Evolutionary conservation across 2,888 invertebrate species (phyloP), one percentile per base, ranked within the genome.

Genomic region (Megamerina dolium): DNA sequence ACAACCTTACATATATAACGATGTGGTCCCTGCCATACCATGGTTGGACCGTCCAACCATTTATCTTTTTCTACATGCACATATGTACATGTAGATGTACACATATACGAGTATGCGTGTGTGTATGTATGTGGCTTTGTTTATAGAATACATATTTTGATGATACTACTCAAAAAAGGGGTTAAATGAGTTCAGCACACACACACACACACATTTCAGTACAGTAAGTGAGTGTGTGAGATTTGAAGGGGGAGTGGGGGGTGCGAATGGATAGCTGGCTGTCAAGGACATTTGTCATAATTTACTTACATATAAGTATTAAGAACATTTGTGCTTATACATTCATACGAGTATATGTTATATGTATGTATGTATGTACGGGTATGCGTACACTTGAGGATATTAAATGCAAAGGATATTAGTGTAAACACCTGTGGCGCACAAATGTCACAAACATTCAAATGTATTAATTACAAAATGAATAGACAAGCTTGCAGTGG

Each of bases 341-440:
- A n/a, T n/a, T n/a, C n/a, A n/a, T n/a, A n/a, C n/a, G n/a, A n/a
- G n/a, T n/a, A n/a, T n/a, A n/a, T n/a, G n/a, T n/a, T n/a, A n/a
- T n/a, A n/a, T n/a, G n/a, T n/a, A 10, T 23, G 19, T 18, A n/a
- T 30, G 30, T 39, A 32, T 46, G 43, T n/a, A 50, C 43, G 21
- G 12, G 39, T 14, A 39, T 19, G 16, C 36, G 38, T 32, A 17
- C 38, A 37, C 31, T 37, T 38, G 48, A 30, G 38, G 26, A 19
- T 36, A n/a, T 17, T 36, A 29, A 21, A 53, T 52, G 50, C 41
- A 29, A 35, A 50, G 51, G 56, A 55, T 54, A 56, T 61, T 57
- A 61, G 54, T 55, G 57, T 51, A 62, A 60, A 65, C 69, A 70
- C 70, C 69, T 69, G 70, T 69, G 70, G 69, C 70, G 62, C 59